Percentiles rank a stretch among this genome's conserved stretches.
Evolutionary conservation across 2,113 vertebrate species (phyloP).

Genomic region (Neopipo cinnamomea): DNA sequence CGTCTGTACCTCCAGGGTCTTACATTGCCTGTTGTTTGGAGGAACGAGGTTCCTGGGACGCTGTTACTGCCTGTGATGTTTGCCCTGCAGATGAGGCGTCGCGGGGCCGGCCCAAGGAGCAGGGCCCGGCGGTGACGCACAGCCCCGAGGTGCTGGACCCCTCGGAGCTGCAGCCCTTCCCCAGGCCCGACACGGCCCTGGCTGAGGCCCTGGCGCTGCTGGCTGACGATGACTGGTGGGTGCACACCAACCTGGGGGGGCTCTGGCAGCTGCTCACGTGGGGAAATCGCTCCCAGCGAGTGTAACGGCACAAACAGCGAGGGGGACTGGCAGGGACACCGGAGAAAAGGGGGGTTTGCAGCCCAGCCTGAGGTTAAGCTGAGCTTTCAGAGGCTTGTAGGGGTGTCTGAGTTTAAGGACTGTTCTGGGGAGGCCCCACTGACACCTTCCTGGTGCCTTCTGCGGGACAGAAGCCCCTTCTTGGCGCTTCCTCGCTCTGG

Average conservation of each 20-base stretch:
- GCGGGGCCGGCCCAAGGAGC: neutral
- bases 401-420: rapidly evolving
- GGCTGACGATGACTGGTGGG: slow-evolving; percentile 87
- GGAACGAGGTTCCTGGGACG: too few species aligned
- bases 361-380: too few species aligned
- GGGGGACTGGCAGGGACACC: too few species aligned
- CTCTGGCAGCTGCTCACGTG: neutral
- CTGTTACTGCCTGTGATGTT: neutral
- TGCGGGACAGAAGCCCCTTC: neutral
- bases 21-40: rapidly evolving
- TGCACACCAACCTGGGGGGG: neutral
- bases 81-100: neutral
- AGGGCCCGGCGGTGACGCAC: neutral
- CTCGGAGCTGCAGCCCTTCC: slow-evolving; percentile 77
- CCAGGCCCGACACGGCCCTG: slow-evolving; percentile 81
- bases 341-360: neutral
- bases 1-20: neutral
- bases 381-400: neutral
- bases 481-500: rapidly evolving
- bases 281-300: too few species aligned
- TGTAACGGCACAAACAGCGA: rapidly evolving
- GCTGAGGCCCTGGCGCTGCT: slow-evolving; percentile 82
- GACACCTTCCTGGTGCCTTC: neutral
- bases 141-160: slow-evolving; percentile 60
- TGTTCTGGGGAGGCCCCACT: too few species aligned